A percentile compares a stretch with the other conserved stretches of the same genome.
Evolutionary conservation across 2,113 vertebrate species (phyloP).

Genomic region (Ornithorhynchus anatinus): DNA sequence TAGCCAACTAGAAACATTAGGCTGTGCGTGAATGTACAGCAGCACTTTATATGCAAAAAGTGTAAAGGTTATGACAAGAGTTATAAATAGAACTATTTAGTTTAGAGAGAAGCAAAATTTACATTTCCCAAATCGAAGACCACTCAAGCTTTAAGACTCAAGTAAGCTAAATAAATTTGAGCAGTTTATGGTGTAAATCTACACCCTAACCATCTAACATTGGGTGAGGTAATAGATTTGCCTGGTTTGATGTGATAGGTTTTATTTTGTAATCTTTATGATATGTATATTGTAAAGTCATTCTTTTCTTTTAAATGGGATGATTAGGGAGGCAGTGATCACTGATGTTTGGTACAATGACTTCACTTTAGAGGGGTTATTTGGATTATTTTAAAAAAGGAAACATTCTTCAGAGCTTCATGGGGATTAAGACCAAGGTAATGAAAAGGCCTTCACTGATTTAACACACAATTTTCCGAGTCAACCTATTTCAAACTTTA

Average conservation of each 20-base stretch:
- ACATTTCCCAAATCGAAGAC: constrained; percentile 45
- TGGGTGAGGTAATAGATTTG: constrained; percentile 23
- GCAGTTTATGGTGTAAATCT: constrained; percentile 39
- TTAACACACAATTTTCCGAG: constrained; percentile 7
- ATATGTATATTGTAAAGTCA: constrained; percentile 16
- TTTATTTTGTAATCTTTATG: constrained; percentile 35
- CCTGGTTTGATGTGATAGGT: background rate
- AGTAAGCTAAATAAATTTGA: constrained; percentile 55
- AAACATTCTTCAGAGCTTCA: constrained; percentile 9
- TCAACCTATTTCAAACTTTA: background rate
- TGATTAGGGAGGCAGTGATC: background rate
- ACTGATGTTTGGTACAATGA: background rate
- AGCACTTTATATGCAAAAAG: constrained; percentile 21
- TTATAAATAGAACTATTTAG: constrained; percentile 55
- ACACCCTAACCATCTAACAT: constrained; percentile 43
- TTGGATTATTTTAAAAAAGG: constrained; percentile 22
- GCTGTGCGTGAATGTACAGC: background rate
- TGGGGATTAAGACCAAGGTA: background rate
- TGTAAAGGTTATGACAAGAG: constrained; percentile 20
- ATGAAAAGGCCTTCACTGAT: background rate
- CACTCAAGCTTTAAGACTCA: constrained; percentile 41
- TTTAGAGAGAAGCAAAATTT: constrained; percentile 57
- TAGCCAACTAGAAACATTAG: background rate
- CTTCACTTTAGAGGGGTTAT: background rate
- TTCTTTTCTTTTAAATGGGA: constrained; percentile 12